A percentile compares a stretch with the other conserved stretches of the same genome.
phyloP scores from a whole-genome alignment of 2,888 invertebrate genomes.

The Ormia ochracea region DNA sequence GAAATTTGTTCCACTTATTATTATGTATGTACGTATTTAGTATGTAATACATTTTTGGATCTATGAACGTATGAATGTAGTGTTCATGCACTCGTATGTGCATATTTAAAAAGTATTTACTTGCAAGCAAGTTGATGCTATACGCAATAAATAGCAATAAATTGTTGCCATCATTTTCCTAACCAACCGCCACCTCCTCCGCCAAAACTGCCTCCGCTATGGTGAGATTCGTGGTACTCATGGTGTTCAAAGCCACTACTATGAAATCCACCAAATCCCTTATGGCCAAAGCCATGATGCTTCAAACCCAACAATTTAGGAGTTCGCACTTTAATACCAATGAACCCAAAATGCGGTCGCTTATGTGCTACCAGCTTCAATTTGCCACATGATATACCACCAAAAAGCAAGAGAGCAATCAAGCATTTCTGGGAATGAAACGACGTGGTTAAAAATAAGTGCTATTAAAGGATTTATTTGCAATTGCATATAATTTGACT shows the following conservation, averaged over 20 bases:
- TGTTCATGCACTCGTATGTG: too few relatives aligned
- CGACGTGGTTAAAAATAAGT: too few relatives aligned
- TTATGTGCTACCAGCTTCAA: slow-evolving; percentile 69
- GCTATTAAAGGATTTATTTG: too few relatives aligned
- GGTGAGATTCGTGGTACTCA: slow-evolving; percentile 67
- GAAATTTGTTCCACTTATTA: too few relatives aligned
- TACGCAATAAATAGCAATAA: neutral
- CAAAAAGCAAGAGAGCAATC: slow-evolving; percentile 41
- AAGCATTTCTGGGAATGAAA: too few relatives aligned
- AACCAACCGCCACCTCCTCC: slow-evolving; percentile 68
- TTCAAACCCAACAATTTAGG: slow-evolving; percentile 71
- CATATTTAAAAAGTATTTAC: too few relatives aligned
- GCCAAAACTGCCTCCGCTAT: slow-evolving; percentile 55
- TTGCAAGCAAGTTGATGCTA: too few relatives aligned
- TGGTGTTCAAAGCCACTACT: slow-evolving; percentile 65
- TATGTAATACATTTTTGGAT: too few relatives aligned
- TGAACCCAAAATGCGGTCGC: slow-evolving; percentile 68
- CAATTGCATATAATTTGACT: too few relatives aligned
- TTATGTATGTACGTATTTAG: too few relatives aligned
- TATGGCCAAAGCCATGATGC: slow-evolving; percentile 60
- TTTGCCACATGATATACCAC: slow-evolving; percentile 64
- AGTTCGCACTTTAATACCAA: slow-evolving; percentile 67
- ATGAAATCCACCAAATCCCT: slow-evolving; percentile 46
- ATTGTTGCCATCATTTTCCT: slow-evolving; percentile 67
- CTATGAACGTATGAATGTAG: too few relatives aligned